phyloP scores from a whole-genome alignment of 2,113 vertebrate genomes.

The Serilophus lunatus region DNA sequence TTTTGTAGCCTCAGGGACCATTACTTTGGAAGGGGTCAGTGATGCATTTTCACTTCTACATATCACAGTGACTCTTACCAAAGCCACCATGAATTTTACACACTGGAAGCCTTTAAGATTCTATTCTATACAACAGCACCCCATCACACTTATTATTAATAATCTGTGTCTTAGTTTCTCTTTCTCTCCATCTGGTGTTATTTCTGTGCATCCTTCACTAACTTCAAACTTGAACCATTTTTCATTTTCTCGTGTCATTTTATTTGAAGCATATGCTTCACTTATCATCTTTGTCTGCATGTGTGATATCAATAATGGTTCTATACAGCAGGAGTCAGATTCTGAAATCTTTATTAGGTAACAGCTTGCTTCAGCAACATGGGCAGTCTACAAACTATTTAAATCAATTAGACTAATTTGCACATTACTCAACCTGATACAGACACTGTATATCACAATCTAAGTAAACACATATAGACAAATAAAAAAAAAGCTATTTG shows the following conservation, averaged over 20 bases:
- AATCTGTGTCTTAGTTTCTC: slow-evolving; percentile 5
- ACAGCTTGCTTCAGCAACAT: slow-evolving; percentile 27
- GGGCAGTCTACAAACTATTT: slow-evolving; percentile 52
- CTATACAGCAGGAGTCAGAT: slow-evolving; percentile 34
- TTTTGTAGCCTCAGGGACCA: neutral
- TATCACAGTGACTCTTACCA: neutral
- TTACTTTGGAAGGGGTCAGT: neutral
- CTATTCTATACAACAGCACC: neutral
- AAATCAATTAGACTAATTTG: slow-evolving; percentile 41
- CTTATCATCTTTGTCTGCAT: slow-evolving; percentile 47
- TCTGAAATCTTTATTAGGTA: slow-evolving; percentile 33
- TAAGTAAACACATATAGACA: neutral
- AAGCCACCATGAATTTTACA: neutral
- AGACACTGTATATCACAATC: neutral
- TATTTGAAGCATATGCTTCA: slow-evolving; percentile 47
- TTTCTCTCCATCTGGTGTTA: slow-evolving; percentile 50
- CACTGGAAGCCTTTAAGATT: neutral
- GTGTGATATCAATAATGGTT: slow-evolving; percentile 41
- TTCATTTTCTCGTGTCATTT: slow-evolving; percentile 34
- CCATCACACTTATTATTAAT: neutral
- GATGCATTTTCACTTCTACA: neutral
- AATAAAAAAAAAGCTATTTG: neutral
- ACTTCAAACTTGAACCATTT: slow-evolving; percentile 33
- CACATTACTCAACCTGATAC: slow-evolving; percentile 19
- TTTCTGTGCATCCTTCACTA: neutral